Evolutionary conservation across 2,113 vertebrate species (phyloP).

Genomic region (Psittacula cyanocephala): DNA sequence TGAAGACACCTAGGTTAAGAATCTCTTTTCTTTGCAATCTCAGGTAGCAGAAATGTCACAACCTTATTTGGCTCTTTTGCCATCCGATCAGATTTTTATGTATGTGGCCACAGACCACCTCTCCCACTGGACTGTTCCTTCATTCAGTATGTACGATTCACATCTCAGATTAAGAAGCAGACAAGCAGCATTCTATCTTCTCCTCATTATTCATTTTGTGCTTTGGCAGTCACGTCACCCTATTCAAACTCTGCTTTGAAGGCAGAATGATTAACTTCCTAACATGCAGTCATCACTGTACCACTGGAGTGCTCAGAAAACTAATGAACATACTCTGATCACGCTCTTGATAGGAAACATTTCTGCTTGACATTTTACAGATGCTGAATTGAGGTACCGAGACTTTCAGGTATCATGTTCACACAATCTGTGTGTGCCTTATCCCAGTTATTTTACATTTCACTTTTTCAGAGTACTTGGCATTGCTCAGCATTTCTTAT

Average conservation of each 20-base stretch:
- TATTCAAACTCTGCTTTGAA: conserved; percentile 15
- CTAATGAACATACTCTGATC: background rate
- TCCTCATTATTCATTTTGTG: background rate
- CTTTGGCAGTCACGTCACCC: background rate
- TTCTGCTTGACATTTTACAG: conserved; percentile 12
- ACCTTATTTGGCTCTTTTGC: background rate
- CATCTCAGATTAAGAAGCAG: background rate
- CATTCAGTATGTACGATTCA: background rate
- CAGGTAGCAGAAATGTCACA: background rate
- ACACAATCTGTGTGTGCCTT: background rate
- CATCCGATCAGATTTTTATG: background rate
- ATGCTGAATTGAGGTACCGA: background rate
- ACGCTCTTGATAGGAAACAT: background rate
- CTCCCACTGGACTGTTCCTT: background rate
- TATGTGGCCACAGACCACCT: background rate
- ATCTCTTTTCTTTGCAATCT: background rate
- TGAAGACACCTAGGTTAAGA: background rate
- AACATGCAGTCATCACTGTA: background rate
- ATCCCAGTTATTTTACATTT: background rate
- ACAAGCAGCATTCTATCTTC: background rate
- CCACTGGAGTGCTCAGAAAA: background rate
- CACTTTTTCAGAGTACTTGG: background rate
- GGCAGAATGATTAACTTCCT: conserved; percentile 42
- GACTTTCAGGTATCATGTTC: background rate
- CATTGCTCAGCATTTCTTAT: background rate